Percentiles rank a stretch among this genome's conserved stretches.
Evolutionary conservation across 2,888 invertebrate species (phyloP).

Genomic region (Eupithecia centaureata): DNA sequence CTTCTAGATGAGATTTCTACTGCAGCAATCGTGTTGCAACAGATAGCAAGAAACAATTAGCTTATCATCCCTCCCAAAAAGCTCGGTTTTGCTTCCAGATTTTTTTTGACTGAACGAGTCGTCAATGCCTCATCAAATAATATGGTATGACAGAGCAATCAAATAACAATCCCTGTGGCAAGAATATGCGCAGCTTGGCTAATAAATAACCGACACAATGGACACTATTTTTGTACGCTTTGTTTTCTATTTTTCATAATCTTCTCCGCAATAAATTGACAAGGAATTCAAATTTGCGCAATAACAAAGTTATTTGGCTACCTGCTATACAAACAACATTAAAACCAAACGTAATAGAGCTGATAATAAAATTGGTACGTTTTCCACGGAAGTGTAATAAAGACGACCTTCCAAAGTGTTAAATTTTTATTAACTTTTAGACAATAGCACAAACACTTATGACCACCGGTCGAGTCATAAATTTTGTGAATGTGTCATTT

Average conservation of each 20-base stretch:
- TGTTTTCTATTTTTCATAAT: slow-evolving; percentile 38
- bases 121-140: background rate
- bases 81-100: background rate
- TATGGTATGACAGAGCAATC: slow-evolving; percentile 12
- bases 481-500: slow-evolving; percentile 71
- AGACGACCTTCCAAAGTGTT: slow-evolving; percentile 70
- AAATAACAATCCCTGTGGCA: slow-evolving; percentile 19
- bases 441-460: slow-evolving; percentile 70
- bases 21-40: slow-evolving; percentile 4
- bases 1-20: slow-evolving; percentile 19
- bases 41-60: background rate
- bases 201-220: slow-evolving; percentile 35
- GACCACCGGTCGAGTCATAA: slow-evolving; percentile 68
- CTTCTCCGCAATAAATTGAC: slow-evolving; percentile 32
- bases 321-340: slow-evolving; percentile 49
- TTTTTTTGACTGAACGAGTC: background rate
- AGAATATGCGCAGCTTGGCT: slow-evolving; percentile 30
- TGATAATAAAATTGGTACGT: slow-evolving; percentile 50
- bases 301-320: slow-evolving; percentile 45
- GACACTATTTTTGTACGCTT: slow-evolving; percentile 32
- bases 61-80: background rate
- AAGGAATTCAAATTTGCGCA: slow-evolving; percentile 40
- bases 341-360: slow-evolving; percentile 42
- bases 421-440: slow-evolving; percentile 73
- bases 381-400: slow-evolving; percentile 61